Conservation (phyloP, 1,140 invertebrate species). For the Manduca sexta region DNA sequence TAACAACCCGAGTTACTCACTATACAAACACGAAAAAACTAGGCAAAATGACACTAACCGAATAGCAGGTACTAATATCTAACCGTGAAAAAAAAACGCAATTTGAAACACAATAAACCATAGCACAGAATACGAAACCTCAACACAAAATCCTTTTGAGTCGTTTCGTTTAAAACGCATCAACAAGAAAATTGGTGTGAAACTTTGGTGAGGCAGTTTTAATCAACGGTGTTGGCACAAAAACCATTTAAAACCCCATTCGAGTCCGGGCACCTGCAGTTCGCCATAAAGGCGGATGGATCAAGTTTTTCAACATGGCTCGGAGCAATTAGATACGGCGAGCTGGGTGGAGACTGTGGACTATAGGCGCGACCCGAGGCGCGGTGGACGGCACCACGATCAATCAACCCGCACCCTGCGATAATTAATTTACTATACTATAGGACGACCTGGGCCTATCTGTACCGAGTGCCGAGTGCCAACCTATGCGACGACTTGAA, state of each 20-base stretch:
- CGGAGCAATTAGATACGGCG: slow-evolving; percentile 35
- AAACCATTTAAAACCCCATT: slow-evolving; percentile 20
- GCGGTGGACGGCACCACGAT: slow-evolving; percentile 25
- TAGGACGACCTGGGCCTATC: slow-evolving; percentile 10
- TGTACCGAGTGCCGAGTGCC: slow-evolving; percentile 1
- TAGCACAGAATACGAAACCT: neutral
- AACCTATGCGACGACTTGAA: slow-evolving; percentile 5
- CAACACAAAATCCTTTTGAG: slow-evolving; percentile 8
- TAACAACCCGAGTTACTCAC: neutral
- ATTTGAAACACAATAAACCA: no score
- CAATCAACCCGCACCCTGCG: slow-evolving; percentile 38
- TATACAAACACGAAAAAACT: no score
- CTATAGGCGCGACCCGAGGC: slow-evolving; percentile 30
- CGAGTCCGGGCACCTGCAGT: neutral
- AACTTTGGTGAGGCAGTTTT: slow-evolving; percentile 16
- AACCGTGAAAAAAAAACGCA: no score
- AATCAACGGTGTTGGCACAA: slow-evolving; percentile 20
- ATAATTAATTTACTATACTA: slow-evolving; percentile 45
- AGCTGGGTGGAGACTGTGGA: slow-evolving; percentile 22
- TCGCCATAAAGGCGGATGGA: slow-evolving; percentile 26
- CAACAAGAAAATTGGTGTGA: slow-evolving; percentile 13
- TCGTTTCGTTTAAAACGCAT: slow-evolving; percentile 8
- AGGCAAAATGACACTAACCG: neutral
- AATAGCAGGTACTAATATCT: no score
- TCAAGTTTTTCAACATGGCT: slow-evolving; percentile 34